Base-by-base conservation (phyloP, 2,888 invertebrate genomes). In the Luperina testacea region DNA sequence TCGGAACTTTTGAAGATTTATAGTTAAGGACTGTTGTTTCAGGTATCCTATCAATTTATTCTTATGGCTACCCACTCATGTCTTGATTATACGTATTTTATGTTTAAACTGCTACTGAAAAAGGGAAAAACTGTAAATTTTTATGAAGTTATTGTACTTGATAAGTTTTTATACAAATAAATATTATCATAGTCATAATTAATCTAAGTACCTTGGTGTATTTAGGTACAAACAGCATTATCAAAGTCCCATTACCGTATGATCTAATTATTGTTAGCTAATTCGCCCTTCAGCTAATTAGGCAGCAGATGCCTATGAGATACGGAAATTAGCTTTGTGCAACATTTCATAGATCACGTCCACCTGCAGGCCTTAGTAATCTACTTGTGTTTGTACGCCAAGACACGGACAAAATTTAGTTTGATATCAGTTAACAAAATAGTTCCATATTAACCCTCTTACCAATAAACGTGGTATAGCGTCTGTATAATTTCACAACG, bases 261-360 rank as follows among this genome's bases (percentile, higher is more conserved):
- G 57, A 81, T 70, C 45, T 67, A 65, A 80, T 84, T 80, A 72
- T 70, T 84, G 69, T 48, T 75, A 48, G 75, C 53, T 80, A 72
- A 72, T 75, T 73, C 57, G 2, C 48, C 57, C 65, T 70, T 67
- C 72, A 70, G 48, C 65, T 84, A 80, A 80, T 84, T 84, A 75
- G 80, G 59, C 51, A 45, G 59, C 82, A 80, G 59, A 72, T 84
- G 84, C 71, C 15, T 53, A 48, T 64, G 77, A 84, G 15, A 38
- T 63, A 63, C 68, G 42, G 72, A 72, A 74, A 84, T 79, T 75
- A 64, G 71, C 67, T 75, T 53, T 72, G 51, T 51, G 57, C 75
- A 75, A 61, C 45, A 53, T 79, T 53, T 45, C 32, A 11, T 9
- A n/a, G n/a, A 53, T 45, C n/a, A 20, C 15, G 20, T 24, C 27